Conservation (phyloP, 92 coral and sea anemone genomes). For the Paragorgia papillata region DNA sequence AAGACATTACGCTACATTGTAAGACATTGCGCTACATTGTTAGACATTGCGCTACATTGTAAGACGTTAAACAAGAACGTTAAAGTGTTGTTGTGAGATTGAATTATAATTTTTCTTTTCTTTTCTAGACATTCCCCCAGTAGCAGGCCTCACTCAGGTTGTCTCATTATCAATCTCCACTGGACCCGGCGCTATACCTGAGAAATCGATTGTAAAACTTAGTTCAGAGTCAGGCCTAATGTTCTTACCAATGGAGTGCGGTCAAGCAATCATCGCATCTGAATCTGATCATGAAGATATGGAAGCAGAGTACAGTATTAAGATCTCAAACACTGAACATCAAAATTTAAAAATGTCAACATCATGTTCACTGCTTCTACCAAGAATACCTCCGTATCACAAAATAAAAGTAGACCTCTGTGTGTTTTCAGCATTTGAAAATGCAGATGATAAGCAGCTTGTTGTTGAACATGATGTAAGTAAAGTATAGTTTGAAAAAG, state of each 20-base stretch:
- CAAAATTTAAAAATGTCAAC: neutral
- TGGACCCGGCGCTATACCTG: constrained; percentile 91
- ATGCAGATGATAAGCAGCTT: constrained; percentile 18
- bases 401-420: constrained; percentile 26
- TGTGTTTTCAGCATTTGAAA: constrained; percentile 28
- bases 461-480: constrained; percentile 40
- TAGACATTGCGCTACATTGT: no score
- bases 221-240: constrained; percentile 66
- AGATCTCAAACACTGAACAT: neutral
- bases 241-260: constrained; percentile 66
- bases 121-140: constrained; percentile 60
- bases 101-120: no score
- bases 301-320: constrained; percentile 39
- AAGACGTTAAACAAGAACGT: no score
- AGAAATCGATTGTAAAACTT: constrained; percentile 72
- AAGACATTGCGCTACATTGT: no score
- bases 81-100: no score
- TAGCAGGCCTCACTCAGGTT: constrained; percentile 75
- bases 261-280: constrained; percentile 68
- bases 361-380: constrained; percentile 13
- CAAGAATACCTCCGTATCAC: constrained; percentile 30
- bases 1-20: no score
- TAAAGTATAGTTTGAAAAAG: neutral
- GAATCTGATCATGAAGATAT: constrained; percentile 64
- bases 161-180: constrained; percentile 71